Conservation (phyloP, 2,797 vertebrate species). For the Thunnus albacares region DNA sequence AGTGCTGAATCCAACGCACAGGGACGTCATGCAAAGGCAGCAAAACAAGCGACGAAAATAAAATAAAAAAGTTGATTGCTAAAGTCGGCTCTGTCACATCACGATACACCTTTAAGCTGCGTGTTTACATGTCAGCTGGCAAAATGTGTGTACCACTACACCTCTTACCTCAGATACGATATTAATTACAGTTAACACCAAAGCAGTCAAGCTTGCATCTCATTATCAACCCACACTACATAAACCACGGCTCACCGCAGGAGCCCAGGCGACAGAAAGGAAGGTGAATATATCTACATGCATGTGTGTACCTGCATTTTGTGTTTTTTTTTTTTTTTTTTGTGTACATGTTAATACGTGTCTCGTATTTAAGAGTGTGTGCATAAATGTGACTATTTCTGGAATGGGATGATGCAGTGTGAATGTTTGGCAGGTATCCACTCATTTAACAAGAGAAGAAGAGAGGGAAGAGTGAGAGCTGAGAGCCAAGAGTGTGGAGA, state of each 20-base stretch:
- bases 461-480: constrained; percentile 26
- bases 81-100: constrained; percentile 28
- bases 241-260: not conserved
- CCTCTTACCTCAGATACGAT: constrained; percentile 57
- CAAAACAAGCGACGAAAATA: constrained; percentile 52
- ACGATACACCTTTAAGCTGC: constrained; percentile 31
- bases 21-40: constrained; percentile 48
- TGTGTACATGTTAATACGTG: not conserved
- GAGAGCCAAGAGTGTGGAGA: constrained; percentile 8
- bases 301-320: not conserved
- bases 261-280: constrained; percentile 7
- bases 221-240: constrained; percentile 57
- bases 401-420: constrained; percentile 29
- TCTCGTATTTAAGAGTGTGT: constrained; percentile 3
- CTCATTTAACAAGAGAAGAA: constrained; percentile 36
- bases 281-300: not conserved
- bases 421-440: constrained; percentile 53
- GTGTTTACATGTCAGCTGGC: constrained; percentile 41
- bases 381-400: constrained; percentile 40
- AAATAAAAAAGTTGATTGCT: constrained; percentile 55
- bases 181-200: constrained; percentile 73
- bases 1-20: constrained; percentile 17
- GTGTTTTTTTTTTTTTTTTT: not conserved
- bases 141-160: constrained; percentile 29
- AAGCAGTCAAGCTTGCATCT: constrained; percentile 55